These are phyloP conservation scores for Epiperipatus broadwayi DNA, from an alignment of 2,888 invertebrate species.

Conservation along the genomic window DNA sequence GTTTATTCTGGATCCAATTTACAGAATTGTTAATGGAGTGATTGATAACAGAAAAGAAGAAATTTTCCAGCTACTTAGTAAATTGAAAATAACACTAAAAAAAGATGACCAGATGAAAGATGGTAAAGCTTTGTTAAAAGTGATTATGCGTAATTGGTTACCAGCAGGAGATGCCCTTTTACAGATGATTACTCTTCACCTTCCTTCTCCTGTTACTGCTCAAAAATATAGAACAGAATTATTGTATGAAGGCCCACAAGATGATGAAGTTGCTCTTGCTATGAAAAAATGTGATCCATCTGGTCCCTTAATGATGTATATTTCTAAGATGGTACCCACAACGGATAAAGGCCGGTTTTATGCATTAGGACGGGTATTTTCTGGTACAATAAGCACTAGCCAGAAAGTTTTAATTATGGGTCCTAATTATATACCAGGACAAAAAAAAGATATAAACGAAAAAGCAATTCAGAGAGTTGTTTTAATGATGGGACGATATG, in stretches of 20 bases:
- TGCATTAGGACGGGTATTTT: slow-evolving; percentile 98
- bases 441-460: slow-evolving; percentile 96
- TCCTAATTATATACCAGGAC: slow-evolving; percentile 90
- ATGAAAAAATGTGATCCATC: slow-evolving; percentile 73
- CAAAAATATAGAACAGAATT: slow-evolving; percentile 99
- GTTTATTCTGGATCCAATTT: slow-evolving; percentile 97
- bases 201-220: slow-evolving; percentile 95
- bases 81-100: slow-evolving; percentile 74
- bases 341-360: slow-evolving; percentile 99
- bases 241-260: slow-evolving; percentile 94
- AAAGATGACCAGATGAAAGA: slow-evolving; percentile 90
- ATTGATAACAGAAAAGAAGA: slow-evolving; percentile 94
- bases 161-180: slow-evolving; percentile 98
- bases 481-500: slow-evolving; percentile 99
- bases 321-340: slow-evolving; percentile 99
- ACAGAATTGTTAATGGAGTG: slow-evolving; percentile 66
- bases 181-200: slow-evolving; percentile 99
- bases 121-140: slow-evolving; percentile 85
- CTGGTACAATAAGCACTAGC: slow-evolving; percentile 74
- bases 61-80: slow-evolving; percentile 62
- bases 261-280: slow-evolving; percentile 82
- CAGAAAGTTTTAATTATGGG: slow-evolving; percentile 97
- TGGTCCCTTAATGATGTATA: slow-evolving; percentile 99
- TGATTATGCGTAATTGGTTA: slow-evolving; percentile 96
- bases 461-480: slow-evolving; percentile 98